Base-by-base conservation (phyloP, 2,113 vertebrate species). In the Corydoras maculifer region DNA sequence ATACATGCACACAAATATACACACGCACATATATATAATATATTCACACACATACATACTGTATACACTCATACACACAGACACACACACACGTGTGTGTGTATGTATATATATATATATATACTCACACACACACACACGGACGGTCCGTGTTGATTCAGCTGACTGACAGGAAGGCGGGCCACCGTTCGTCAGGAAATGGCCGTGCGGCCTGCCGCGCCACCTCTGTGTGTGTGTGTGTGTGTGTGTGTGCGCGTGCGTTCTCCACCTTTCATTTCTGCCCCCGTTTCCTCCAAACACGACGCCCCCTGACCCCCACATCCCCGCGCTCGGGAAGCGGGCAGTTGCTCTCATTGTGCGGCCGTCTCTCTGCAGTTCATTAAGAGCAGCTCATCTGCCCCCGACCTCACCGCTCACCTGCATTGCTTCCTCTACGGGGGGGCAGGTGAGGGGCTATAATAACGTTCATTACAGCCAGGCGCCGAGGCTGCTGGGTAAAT, bases 1-100 rank as follows among this genome's bases (percentile, higher is more conserved):
- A 53, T 9, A 53, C 51, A 53, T 14, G 15, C 8, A 62, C 30
- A 30, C 30, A 58, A 15, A 8, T 0, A 8, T 93, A 90, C 90
- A 62, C 29, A 5, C 5, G 0, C 51, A 53, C 51, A 53, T 10
- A 53, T 14, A 48, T 3, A 62, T 12, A 30, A 58, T 18, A 8
- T 0, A 8, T 93, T 89, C 90, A 62, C 29, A 5, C 5, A 5
- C 51, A 53, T 4, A 53, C 51, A 53, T 25, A 25, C 18, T 93
- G 89, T 90, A 62, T 35, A 5, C 5, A 5, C n/a, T n/a, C n/a
- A n/a, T n/a, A n/a, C 51, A 53, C 51, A 53, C 51, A 53, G 10
- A 48, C 9, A 62, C 31, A 30, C 30, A 58, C 15, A 8, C 1
- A 8, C 2, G 32, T 49, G 4, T 25, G 8, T 14, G 4, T 48